phyloP scores from a whole-genome alignment of 2,797 vertebrate genomes.

The Sebastes aleutianus region DNA sequence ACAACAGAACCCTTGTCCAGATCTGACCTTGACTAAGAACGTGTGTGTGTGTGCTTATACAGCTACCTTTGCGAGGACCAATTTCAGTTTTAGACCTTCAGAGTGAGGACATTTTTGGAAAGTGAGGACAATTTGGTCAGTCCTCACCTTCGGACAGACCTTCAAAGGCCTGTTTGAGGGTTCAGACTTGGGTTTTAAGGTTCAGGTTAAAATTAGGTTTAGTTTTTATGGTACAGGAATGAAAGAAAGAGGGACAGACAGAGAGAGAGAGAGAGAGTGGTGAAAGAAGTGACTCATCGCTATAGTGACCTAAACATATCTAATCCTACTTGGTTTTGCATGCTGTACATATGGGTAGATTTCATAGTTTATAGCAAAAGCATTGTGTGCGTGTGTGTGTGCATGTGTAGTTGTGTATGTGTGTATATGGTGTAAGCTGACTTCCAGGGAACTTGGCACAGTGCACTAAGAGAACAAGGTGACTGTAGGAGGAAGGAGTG shows the following conservation, averaged over 20 bases:
- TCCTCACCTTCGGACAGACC: too few species aligned
- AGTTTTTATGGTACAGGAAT: background rate
- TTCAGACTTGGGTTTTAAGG: too few species aligned
- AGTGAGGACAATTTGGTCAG: too few species aligned
- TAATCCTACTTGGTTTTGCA: background rate
- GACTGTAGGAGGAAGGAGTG: conserved; percentile 73
- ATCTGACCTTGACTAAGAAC: conserved; percentile 66
- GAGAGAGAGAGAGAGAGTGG: background rate
- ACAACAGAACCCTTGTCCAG: conserved; percentile 44
- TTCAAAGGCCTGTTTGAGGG: too few species aligned
- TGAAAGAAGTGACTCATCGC: background rate
- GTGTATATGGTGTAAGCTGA: conserved; percentile 30
- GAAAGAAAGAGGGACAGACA: background rate
- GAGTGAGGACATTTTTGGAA: too few species aligned
- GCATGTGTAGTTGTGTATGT: background rate
- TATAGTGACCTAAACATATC: background rate
- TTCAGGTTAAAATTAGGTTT: too few species aligned
- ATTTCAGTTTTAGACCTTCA: too few species aligned
- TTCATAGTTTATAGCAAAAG: background rate
- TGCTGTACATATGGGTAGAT: background rate
- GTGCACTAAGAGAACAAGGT: conserved; percentile 72
- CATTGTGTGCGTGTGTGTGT: background rate
- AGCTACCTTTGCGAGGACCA: too few species aligned
- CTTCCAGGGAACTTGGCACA: conserved; percentile 66
- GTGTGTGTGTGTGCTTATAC: background rate